Base-by-base conservation (phyloP, 2,888 invertebrate genomes). In the Aporophyla lueneburgensis region DNA sequence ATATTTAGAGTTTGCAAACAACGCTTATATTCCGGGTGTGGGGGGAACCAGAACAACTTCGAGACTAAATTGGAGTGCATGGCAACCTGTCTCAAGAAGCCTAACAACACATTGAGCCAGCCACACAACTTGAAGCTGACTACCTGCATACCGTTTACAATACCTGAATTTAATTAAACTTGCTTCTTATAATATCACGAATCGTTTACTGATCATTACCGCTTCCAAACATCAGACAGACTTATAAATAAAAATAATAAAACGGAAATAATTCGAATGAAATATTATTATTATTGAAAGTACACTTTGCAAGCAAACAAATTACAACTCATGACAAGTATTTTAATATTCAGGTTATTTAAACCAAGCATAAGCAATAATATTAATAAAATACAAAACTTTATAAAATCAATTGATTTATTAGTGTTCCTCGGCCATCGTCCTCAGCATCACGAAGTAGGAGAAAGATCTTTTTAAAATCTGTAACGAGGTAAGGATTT, bases 41-140 rank as follows among this genome's bases (percentile, higher is more conserved):
- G 95, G 1, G 95, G 95, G 3, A 96, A 96, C 79, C 95, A 95
- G 80, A 96, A 96, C 76, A 96, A 95, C 82, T 96, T 95, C 76
- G 92, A 95, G 62, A 89, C 92, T 0, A 83, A 84, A 2, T 40
- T 59, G 0, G 93, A 94, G 71, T 95, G 96, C 75, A n/a, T 89
- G 43, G 77, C 78, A 0, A 94, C 91, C 0, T 96, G 95, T 66
- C 66, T 94, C 0, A 81, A 7, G 0, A 78, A 88, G 9, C 93
- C 95, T 0, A 92, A 93, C 63, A 94, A 92, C 77, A 93, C 93
- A 0, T n/a, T 94, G 59, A 72, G 76, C 78, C 83, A 0, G 46
- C 79, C 51, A 0, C 19, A 46, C 5, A 69, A 76, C n/a, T 4
- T n/a, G 2, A 59, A 77, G 84, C 74, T 83, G 85, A 85, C 94